Evolutionary conservation across 92 coral and sea anemone species (phyloP), one percentile per base, ranked within the genome.

Genomic region (Epizoanthus stellaris): DNA sequence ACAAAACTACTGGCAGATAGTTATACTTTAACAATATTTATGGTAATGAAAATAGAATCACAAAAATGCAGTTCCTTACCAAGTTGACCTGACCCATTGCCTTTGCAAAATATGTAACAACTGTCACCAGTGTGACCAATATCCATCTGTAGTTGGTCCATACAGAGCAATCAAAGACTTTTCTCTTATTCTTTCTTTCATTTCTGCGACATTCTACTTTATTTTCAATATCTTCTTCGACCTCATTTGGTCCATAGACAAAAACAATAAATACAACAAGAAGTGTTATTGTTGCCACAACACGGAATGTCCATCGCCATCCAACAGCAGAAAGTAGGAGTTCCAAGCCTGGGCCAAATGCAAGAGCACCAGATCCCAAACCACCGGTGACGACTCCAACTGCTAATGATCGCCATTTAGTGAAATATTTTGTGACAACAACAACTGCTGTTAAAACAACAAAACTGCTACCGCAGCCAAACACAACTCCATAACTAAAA

Each of bases 51-150:
- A 19, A 19, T 63, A 4, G 19, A 11, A 11, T 6, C 13, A 19
- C 36, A 16, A 19, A 63, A n/a, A 5, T 63, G 13, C 13, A 15
- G 4, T 12, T 59, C 64, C 83, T 79, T 63, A 79, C 83, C 83
- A 79, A 79, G 12, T 79, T 79, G 39, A 79, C 83, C 43, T 79
- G 83, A 17, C 83, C 83, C 43, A 79, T 21, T 43, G 72, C 83
- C 47, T 79, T 79, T 21, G 72, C 71, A 63, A 79, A 20, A 64
- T 79, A 79, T 64, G 72, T 53, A 40, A 79, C 47, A 1, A 36
- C 42, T 63, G 61, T 52, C 45, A 58, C 60, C 20, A 64, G 40
- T 43, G 83, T 62, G 62, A 79, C 15, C 14, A 79, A 17, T 5
- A 20, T n/a, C 71, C 72, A 79, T 45, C 83, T 63, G 72, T 62